These are phyloP conservation scores for Microtus richardsoni DNA, from an alignment of 2,113 vertebrate species.

Conservation along the genomic window DNA sequence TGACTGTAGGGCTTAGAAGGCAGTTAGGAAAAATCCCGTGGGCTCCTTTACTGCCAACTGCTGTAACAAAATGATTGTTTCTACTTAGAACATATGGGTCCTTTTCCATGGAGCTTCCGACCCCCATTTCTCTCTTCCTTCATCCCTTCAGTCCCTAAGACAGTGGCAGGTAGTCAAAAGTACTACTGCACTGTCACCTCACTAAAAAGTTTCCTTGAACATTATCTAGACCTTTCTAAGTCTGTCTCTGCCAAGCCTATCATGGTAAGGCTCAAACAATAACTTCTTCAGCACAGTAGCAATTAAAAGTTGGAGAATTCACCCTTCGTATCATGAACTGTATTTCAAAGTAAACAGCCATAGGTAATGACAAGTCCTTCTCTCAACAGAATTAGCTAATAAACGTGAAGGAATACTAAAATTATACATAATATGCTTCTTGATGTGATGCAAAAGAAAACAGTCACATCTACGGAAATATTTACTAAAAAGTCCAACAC, in stretches of 20 bases:
- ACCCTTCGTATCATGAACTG: background rate
- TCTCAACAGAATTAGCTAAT: conserved; percentile 13
- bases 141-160: background rate
- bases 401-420: conserved; percentile 37
- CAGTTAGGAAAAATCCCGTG: background rate
- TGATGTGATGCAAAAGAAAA: conserved; percentile 17
- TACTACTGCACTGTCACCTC: background rate
- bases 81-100: background rate
- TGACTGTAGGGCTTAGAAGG: background rate
- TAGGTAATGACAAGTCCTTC: background rate
- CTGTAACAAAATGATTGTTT: background rate
- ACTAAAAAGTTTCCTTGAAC: conserved; percentile 21
- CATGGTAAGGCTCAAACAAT: conserved; percentile 42
- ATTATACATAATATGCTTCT: background rate
- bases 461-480: background rate
- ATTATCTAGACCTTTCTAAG: conserved; percentile 16
- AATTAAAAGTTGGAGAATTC: conserved; percentile 34
- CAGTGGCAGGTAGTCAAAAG: background rate
- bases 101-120: background rate
- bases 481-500: conserved; percentile 16
- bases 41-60: background rate
- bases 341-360: conserved; percentile 43
- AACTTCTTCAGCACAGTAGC: conserved; percentile 21
- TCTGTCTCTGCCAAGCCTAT: conserved; percentile 15
- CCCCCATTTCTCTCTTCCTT: background rate